Base-by-base conservation (phyloP, 2,113 vertebrate species). In the Nycticebus coucang region DNA sequence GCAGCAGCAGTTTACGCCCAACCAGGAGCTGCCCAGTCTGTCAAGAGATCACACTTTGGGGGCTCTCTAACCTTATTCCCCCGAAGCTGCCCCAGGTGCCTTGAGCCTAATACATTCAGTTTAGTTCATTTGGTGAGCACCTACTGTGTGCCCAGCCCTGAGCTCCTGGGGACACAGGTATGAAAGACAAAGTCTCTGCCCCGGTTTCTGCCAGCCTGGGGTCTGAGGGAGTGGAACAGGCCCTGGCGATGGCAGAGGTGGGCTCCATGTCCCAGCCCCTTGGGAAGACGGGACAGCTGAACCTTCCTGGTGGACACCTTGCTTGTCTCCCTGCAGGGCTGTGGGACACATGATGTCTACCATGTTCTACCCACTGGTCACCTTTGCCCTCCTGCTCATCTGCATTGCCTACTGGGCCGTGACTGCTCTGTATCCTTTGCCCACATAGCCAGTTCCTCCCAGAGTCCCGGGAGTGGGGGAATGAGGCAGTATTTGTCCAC, bases 351-450 rank as follows among this genome's bases (percentile, higher is more conserved):
- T 99, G 98, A 99, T 99, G 99, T 98, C 98, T 0, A 93, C 99
- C 11, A 96, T 99, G 89, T 57, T 98, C 33, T 99, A 98, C 94
- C 99, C 99, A 0, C 59, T 99, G 91, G 9, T 99, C 98, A 99
- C 99, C 68, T 99, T 99, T 50, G 91, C 98, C 50, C 97, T 99
- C 93, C 95, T 99, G 92, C 21, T 99, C 94, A 98, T 99, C 89
- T 99, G 99, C 89, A 98, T 99, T 11, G 98, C 98, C 13, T 99
- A 99, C 96, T 99, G 99, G 99, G 99, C 97, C 15, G 96, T 98
- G 80, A 99, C 98, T 0, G 99, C 99, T 13, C 97, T 99, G 99
- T 99, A 99, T 99, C 99, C 99, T 99, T 95, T 96, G 80, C 28
- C 26, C 79, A 53, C 21, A 1, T 0, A 24, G 24, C 28, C n/a